phyloP scores from a whole-genome alignment of 1,140 invertebrate genomes.

The Atta colombica region DNA sequence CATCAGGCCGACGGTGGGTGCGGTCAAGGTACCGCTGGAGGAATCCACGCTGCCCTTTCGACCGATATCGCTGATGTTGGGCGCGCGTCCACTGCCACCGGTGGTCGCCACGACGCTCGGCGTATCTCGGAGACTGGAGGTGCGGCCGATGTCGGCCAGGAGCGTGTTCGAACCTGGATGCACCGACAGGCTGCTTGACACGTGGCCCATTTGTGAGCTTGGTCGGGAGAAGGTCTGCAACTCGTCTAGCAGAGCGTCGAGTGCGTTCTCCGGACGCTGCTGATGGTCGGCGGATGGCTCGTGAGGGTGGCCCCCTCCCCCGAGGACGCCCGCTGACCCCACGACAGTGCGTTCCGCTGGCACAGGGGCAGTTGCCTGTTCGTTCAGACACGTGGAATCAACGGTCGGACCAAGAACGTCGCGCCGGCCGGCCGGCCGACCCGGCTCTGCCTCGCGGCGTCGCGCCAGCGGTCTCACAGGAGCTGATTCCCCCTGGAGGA shows the following conservation, averaged over 20 bases:
- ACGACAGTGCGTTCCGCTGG: constrained; percentile 88
- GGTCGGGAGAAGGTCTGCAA: constrained; percentile 94
- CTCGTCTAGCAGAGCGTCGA: constrained; percentile 98
- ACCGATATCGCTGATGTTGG: constrained; percentile 86
- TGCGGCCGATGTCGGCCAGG: constrained; percentile 76
- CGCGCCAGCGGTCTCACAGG: not conserved
- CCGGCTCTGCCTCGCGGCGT: constrained; percentile 16
- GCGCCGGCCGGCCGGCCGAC: not conserved
- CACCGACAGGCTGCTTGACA: constrained; percentile 66
- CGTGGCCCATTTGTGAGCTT: constrained; percentile 83
- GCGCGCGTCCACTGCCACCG: constrained; percentile 79
- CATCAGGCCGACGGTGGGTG: constrained; percentile 67
- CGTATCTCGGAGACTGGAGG: constrained; percentile 71
- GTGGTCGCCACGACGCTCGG: constrained; percentile 65
- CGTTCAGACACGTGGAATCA: constrained; percentile 66
- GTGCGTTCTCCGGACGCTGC: constrained; percentile 95
- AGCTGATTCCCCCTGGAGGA: not conserved
- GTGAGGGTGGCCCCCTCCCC: constrained; percentile 88
- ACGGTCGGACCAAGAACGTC: constrained; percentile 30
- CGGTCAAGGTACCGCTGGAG: constrained; percentile 79
- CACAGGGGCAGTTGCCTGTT: constrained; percentile 87
- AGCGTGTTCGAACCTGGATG: constrained; percentile 44
- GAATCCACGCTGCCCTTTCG: constrained; percentile 88
- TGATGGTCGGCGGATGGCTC: constrained; percentile 88
- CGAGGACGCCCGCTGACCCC: constrained; percentile 88